Evolutionary conservation across 1,140 invertebrate species (phyloP), one percentile per base, ranked within the genome.

Genomic region (Acyrthosiphon pisum): DNA sequence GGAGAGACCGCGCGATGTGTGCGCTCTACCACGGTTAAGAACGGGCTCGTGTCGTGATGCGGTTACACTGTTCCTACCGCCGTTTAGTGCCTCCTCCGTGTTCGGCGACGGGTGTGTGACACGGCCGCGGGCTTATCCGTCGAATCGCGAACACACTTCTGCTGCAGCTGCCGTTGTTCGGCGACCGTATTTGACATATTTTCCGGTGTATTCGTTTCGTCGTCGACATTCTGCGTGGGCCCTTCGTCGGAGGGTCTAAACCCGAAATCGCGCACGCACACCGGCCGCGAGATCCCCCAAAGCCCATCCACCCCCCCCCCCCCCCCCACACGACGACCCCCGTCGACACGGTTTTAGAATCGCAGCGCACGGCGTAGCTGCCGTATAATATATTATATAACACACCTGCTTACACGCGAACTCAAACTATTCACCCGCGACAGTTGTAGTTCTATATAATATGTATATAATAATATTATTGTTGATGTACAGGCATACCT

Each of bases 61-160:
- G 60, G 60, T 76, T 76, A 76, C 60, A 68, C 60, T 68, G 30
- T 30, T 11, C 30, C 56, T 60, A 9, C 26, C 4, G 30, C 60
- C 30, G 60, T 76, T 11, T 30, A 9, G 30, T 53, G 18, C 22
- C 50, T 6, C 18, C 18, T n/a, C 8, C 30, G n/a, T 76, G 30
- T 76, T 76, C n/a, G 60, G 60, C 60, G 60, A n/a, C 60, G 60
- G 60, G 30, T 76, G 60, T 76, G 60, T 76, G 60, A 76, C 60
- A 76, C 8, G 60, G 30, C 60, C 60, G 14, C 60, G 60, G 60
- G 60, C 60, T 76, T 76, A 76, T 76, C n/a, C n/a, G 60, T 76
- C 60, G 60, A 76, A 76, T n/a, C 4, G 30, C 60, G 60, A 35
- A 76, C 60, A n/a, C 60, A 53, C 20, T 22, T 7, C 6, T 53